Evolutionary conservation across 2,888 invertebrate genomes (phyloP), one percentile per base, ranked within the genome.

Genomic region (Tenthredo scrophulariae): DNA sequence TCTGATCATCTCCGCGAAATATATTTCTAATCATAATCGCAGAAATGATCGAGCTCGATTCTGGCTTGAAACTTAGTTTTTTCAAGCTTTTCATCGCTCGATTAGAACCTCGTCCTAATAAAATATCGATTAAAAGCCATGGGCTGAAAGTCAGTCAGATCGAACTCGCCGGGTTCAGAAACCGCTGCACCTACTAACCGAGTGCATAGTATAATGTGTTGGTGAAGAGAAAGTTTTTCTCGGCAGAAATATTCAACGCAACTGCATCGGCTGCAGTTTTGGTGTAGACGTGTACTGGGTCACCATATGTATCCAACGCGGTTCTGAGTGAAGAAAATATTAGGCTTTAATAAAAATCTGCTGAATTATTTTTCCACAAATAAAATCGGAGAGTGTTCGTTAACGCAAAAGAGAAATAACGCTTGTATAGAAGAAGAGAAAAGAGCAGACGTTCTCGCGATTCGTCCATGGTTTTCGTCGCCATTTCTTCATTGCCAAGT

Each of bases 141-240:
- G 33, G 6, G 15, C 33, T 33, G 18, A 26, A 65, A 33, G 29
- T 33, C 18, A 15, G 29, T 26, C 4, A 43, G 43, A 40, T 40
- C 13, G 22, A 74, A 74, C 22, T 67, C 67, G 29, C 29, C n/a
- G 26, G 67, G 67, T 67, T 67, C 67, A 67, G 15, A 26, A 67
- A 67, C 67, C 26, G 40, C 62, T 62, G 62, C 80, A 62, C 22
- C 50, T 50, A 50, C 15, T 18, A 29, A 50, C 18, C n/a, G 9
- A n/a, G 10, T 58, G 79, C 54, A 46, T 15, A 13, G 37, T 15
- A 13, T 46, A 18, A 79, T 22, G 79, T n/a, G 22, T 40, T 22
- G 29, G 58, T 62, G 62, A 80, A 80, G 50, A 40, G 80, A 80
- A 80, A 80, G 80, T 80, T 80, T 22, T 80, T 62, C 62, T 80